Percentiles rank a stretch among this genome's conserved stretches.
Evolutionary conservation across 37 sponge, comb jelly and placozoan species (phyloP).

Genomic region (Axinella damicornis): DNA sequence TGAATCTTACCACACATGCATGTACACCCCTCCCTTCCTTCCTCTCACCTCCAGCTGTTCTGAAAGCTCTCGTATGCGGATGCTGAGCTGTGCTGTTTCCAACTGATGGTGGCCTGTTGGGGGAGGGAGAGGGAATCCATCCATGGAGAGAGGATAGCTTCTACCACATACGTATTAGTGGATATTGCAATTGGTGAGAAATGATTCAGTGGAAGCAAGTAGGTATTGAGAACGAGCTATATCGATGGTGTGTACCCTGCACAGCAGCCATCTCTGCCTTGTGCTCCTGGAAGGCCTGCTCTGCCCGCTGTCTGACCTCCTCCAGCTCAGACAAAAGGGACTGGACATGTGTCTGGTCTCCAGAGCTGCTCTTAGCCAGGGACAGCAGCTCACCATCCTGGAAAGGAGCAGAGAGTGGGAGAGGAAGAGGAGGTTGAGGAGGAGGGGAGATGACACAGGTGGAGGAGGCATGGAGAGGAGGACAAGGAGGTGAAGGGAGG

Average conservation of each 20-base stretch:
- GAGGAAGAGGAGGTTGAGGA: not conserved
- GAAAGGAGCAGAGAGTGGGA: not conserved
- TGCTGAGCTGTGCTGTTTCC: conserved; percentile 26
- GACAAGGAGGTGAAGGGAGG: too few relatives aligned
- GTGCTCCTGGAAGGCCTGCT: not conserved
- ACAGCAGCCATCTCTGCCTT: not conserved
- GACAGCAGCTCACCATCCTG: conserved; percentile 20
- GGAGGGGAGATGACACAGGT: not conserved
- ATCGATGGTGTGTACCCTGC: not conserved
- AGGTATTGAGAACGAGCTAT: too few relatives aligned
- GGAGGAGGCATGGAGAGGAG: too few relatives aligned
- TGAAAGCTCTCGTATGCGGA: conserved; percentile 17
- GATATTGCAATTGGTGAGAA: too few relatives aligned
- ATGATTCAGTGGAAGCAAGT: too few relatives aligned
- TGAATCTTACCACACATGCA: not conserved
- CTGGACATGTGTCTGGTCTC: not conserved
- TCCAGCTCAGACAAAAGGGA: not conserved
- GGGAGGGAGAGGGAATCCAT: not conserved
- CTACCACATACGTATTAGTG: too few relatives aligned
- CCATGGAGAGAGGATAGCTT: not conserved
- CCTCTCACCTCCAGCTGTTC: conserved; percentile 9
- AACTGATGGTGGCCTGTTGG: conserved; percentile 43
- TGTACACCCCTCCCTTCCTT: not conserved
- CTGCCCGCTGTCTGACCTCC: not conserved
- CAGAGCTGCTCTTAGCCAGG: not conserved